Conservation (phyloP, 2,797 vertebrate species). For the Myotis myotis region DNA sequence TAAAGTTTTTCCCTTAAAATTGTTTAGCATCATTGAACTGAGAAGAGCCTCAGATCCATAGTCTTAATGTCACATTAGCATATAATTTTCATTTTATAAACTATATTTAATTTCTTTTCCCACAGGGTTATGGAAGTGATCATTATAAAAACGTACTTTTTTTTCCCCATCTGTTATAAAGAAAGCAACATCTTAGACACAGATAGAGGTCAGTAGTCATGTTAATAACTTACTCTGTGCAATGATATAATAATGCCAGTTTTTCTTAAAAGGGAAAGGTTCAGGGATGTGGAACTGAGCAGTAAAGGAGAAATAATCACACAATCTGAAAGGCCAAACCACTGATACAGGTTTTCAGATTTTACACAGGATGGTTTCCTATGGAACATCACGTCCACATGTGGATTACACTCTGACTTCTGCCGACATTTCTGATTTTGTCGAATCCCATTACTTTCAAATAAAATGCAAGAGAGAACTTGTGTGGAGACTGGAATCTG, state of each 20-base stretch:
- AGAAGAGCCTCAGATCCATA: conserved; percentile 37
- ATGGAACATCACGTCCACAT: neutral
- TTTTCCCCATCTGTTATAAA: conserved; percentile 60
- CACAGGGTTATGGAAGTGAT: conserved; percentile 56
- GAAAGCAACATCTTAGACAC: conserved; percentile 49
- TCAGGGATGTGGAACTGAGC: conserved; percentile 35
- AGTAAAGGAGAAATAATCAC: neutral
- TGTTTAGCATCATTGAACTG: conserved; percentile 49
- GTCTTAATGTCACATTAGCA: conserved; percentile 77
- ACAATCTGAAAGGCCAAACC: neutral
- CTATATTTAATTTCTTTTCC: conserved; percentile 66
- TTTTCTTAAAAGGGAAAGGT: conserved; percentile 39
- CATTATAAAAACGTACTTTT: conserved; percentile 62
- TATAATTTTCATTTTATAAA: conserved; percentile 72
- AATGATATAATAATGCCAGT: neutral
- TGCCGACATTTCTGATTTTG: neutral
- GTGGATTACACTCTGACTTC: neutral
- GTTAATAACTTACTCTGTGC: conserved; percentile 27
- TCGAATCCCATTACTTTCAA: neutral
- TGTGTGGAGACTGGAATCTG: neutral
- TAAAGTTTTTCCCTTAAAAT: conserved; percentile 22
- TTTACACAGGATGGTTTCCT: neutral
- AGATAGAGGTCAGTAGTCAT: conserved; percentile 59
- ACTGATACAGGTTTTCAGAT: neutral
- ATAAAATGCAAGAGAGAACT: neutral